phyloP scores from a whole-genome alignment of 2,888 invertebrate genomes.

The Coleophora deauratella region DNA sequence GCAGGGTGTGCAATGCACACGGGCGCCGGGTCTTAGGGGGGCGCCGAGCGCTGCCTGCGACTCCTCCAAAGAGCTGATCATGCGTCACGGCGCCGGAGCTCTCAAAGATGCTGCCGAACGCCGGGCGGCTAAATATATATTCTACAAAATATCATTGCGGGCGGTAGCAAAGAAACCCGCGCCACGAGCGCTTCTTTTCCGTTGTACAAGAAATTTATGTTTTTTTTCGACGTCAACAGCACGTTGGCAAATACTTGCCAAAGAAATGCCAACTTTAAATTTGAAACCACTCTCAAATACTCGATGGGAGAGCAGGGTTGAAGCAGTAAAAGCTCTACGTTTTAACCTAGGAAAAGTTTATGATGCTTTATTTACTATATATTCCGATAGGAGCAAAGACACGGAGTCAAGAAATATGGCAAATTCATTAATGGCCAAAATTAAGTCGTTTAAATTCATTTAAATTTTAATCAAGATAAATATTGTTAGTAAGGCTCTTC shows the following conservation, averaged over 20 bases:
- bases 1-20: too few species aligned
- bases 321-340: too few species aligned
- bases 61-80: too few species aligned
- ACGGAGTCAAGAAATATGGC: constrained; percentile 16
- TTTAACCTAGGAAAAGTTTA: constrained; percentile 25
- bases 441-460: constrained; percentile 21
- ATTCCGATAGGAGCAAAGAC: constrained; percentile 13
- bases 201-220: constrained; percentile 24
- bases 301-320: constrained; percentile 11
- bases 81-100: too few species aligned
- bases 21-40: too few species aligned
- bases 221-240: constrained; percentile 20
- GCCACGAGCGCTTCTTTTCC: too few species aligned
- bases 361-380: constrained; percentile 24
- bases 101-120: too few species aligned
- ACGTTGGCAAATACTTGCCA: constrained; percentile 16
- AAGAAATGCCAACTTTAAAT: constrained; percentile 17
- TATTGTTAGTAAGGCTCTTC: constrained; percentile 15
- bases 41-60: too few species aligned
- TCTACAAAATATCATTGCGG: too few species aligned
- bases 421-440: constrained; percentile 12
- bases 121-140: too few species aligned
- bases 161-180: too few species aligned
- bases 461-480: constrained; percentile 21
- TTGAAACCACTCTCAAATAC: constrained; percentile 9